phyloP scores from a whole-genome alignment of 1,140 invertebrate species.

The Drosophila gunungcola region DNA sequence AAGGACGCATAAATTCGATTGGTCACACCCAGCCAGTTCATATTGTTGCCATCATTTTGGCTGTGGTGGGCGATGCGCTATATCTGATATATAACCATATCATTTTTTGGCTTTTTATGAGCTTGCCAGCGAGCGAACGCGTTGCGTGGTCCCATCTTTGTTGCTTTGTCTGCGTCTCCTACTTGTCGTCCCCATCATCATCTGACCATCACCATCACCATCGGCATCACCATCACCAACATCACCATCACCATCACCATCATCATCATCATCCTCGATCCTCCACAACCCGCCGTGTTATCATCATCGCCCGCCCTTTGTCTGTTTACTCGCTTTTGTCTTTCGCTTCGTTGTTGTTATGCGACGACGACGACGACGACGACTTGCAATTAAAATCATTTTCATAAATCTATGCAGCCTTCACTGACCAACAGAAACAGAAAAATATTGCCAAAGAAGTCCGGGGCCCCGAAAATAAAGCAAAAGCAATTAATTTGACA shows the following conservation, averaged over 20 bases:
- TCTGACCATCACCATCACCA: slow-evolving; percentile 28
- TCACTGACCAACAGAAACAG: background rate
- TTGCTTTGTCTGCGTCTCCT: slow-evolving; percentile 47
- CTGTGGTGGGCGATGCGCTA: slow-evolving; percentile 8
- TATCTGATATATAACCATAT: slow-evolving; percentile 24
- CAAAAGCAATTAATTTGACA: slow-evolving; percentile 72
- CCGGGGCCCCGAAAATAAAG: slow-evolving; percentile 17
- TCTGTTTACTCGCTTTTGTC: slow-evolving; percentile 44
- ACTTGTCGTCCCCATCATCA: slow-evolving; percentile 16
- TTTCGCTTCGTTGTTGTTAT: slow-evolving; percentile 25
- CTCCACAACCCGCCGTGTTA: slow-evolving; percentile 10
- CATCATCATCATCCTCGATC: slow-evolving; percentile 17
- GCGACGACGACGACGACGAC: slow-evolving; percentile 6
- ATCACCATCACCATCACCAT: background rate
- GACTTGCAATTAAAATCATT: slow-evolving; percentile 63
- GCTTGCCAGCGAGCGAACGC: background rate
- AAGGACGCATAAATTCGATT: slow-evolving; percentile 57
- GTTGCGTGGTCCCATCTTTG: slow-evolving; percentile 21
- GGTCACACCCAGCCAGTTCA: slow-evolving; percentile 12
- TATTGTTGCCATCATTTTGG: slow-evolving; percentile 13
- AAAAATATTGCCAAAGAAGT: slow-evolving; percentile 14
- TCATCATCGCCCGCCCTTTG: slow-evolving; percentile 58
- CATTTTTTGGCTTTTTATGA: slow-evolving; percentile 71
- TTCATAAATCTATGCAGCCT: slow-evolving; percentile 69
- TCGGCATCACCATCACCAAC: background rate